These are phyloP conservation scores for Octodonta nipae DNA, from an alignment of 2,888 invertebrate genomes.

Conservation along the genomic window DNA sequence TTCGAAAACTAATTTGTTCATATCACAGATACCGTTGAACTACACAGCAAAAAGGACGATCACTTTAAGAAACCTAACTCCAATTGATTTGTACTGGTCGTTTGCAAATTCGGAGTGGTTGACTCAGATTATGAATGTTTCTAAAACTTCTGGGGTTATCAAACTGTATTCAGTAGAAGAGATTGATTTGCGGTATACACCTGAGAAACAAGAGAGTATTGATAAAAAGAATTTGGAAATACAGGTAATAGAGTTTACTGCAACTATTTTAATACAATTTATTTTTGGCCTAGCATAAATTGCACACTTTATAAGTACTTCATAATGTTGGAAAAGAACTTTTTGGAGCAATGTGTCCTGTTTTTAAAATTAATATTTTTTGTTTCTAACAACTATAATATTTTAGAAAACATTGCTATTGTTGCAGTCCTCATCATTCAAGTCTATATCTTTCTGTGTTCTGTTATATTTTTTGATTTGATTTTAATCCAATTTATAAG, in stretches of 20 bases:
- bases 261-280: too few species aligned
- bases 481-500: too few species aligned
- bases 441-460: too few species aligned
- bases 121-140: constrained; percentile 35
- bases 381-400: too few species aligned
- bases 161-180: neutral
- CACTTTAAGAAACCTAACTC: constrained; percentile 43
- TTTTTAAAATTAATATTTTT: too few species aligned
- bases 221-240: neutral
- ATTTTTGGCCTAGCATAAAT: too few species aligned
- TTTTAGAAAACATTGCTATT: too few species aligned
- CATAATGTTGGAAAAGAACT: too few species aligned
- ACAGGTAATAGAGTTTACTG: neutral
- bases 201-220: neutral
- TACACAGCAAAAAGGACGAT: constrained; percentile 25
- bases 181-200: neutral
- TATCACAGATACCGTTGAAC: constrained; percentile 13
- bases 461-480: too few species aligned
- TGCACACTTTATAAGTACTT: constrained; percentile 37
- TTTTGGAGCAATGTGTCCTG: too few species aligned
- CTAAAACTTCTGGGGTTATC: constrained; percentile 22
- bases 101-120: constrained; percentile 36
- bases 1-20: too few species aligned
- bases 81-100: constrained; percentile 43
- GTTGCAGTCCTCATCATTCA: too few species aligned